These are phyloP conservation scores for Drosophila percnosoma DNA, from an alignment of 2,888 invertebrate genomes.

Conservation along the genomic window DNA sequence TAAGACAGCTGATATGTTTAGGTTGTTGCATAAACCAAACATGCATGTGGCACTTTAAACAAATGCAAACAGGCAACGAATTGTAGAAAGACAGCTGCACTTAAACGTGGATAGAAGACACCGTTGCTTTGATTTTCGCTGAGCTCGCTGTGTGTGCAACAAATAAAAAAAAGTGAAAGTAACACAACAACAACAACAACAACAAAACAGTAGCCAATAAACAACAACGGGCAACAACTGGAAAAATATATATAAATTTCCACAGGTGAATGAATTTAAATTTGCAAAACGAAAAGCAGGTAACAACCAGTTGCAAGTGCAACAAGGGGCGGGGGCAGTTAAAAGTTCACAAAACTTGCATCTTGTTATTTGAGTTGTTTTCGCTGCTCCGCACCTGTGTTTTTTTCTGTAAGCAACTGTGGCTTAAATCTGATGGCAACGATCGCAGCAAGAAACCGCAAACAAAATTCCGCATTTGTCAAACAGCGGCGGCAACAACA, in stretches of 20 bases:
- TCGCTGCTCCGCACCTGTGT: slow-evolving; percentile 57
- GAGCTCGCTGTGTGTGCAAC: slow-evolving; percentile 34
- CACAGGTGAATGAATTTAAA: slow-evolving; percentile 79
- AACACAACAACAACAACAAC: slow-evolving; percentile 38
- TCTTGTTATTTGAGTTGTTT: slow-evolving; percentile 34
- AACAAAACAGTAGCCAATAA: slow-evolving; percentile 72
- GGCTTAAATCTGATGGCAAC: slow-evolving; percentile 53
- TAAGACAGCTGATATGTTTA: slow-evolving; percentile 71
- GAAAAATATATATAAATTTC: slow-evolving; percentile 58
- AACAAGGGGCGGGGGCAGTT: slow-evolving; percentile 35
- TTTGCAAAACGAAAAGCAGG: slow-evolving; percentile 48
- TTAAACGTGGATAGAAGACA: slow-evolving; percentile 65
- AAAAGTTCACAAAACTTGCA: slow-evolving; percentile 66
- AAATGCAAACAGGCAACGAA: slow-evolving; percentile 37
- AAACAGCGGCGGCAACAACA: slow-evolving; percentile 33
- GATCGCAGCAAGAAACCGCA: slow-evolving; percentile 50
- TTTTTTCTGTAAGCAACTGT: slow-evolving; percentile 25
- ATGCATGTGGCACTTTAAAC: slow-evolving; percentile 54
- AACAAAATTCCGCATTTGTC: slow-evolving; percentile 65
- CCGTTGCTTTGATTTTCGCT: slow-evolving; percentile 65
- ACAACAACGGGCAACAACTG: slow-evolving; percentile 47
- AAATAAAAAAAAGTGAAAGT: slow-evolving; percentile 72
- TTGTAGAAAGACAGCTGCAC: slow-evolving; percentile 29
- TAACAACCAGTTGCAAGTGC: slow-evolving; percentile 47
- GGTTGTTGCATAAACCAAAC: slow-evolving; percentile 75